Base-by-base conservation (phyloP, 2,888 invertebrate genomes). In the Drosophila multiciliata region DNA sequence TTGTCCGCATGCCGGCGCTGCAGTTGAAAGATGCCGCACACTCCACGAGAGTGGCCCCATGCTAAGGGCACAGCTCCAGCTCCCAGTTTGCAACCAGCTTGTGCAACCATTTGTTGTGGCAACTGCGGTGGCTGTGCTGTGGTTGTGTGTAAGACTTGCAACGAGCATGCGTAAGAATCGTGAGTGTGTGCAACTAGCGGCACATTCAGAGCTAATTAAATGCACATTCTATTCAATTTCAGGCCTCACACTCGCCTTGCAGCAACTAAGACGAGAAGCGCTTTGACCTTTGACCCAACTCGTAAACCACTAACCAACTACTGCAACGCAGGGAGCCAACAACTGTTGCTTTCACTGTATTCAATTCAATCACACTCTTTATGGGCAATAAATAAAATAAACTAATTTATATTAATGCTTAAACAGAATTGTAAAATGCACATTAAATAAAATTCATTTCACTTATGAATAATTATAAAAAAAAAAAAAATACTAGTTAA, bases 11-110 rank as follows among this genome's bases (percentile, higher is more conserved):
- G 87, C 87, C 86, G 66, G 61, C 67, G 78, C 63, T 65, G 77
- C 80, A 86, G 82, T 86, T 90, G 87, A 87, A 87, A 87, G 90
- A 90, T 82, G 89, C 87, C 90, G 90, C 90, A 82, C 82, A 82
- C 73, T 72, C 71, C 73, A 72, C 42, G 38, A 55, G 12, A 74
- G 52, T 52, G 57, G 68, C 64, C 66, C 70, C 70, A 63, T 66
- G 54, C 54, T 35, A 79, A 66, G 75, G 55, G 64, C 62, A 50
- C 63, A 50, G 57, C 38, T 67, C 17, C 38, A 40, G 57, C 45
- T 36, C 63, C 36, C 63, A 63, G 61, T 23, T 53, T 4, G 38
- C 53, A 29, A 29, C 6, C 29, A 5, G 3, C 49, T 65, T 54
- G 52, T 54, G 48, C 66, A 49, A 38, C 26, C 52, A 70, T 58